Evolutionary conservation across 30 jellyfish, hydroid and myxozoan genomes (phyloP), one percentile per base, ranked within the genome.

Genomic region (Pelagia noctiluca): DNA sequence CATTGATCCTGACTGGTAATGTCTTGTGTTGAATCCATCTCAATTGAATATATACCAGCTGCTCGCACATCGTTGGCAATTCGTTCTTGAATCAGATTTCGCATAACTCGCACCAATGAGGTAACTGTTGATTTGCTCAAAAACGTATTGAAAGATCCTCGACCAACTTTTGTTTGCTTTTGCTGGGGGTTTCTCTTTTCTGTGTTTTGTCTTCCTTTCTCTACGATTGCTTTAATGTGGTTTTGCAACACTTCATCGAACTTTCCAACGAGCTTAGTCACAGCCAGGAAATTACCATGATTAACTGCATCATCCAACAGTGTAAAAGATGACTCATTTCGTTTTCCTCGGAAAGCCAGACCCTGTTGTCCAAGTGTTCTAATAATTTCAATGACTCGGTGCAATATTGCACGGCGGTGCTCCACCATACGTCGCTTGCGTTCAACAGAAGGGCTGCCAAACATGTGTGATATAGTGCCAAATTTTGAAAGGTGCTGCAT

Each of bases 401-500:
- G 29, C 13, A 61, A 28, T 8, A 61, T 23, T 61, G 74, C 74
- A 16, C 29, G 74, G 13, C 74, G 74, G 12, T 61, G 74, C 24
- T 61, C 74, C 74, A 61, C 74, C 23, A 8, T 12, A 28, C 23
- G 74, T 23, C 74, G 13, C 29, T 61, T 12, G 13, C 74, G 13
- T 11, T 8, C 28, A 8, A 11, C 28, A 16, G 28, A 13, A 8
- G 74, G 28, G 13, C 74, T 11, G 23, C 74, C 13, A 8, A 23
- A 61, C 34, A 23, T 26, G 83, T 33, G 83, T 73, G 3, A 75
- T 74, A 42, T 73, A 37, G 85, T 19, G 47, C 79, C 85, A 38
- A 75, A 73, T 73, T 73, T 73, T 75, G 85, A 73, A 74, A 16
- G 80, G 85, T 73, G 48, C 42, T 37, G 42, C 85, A 73, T 73